Base-by-base conservation (phyloP, 2,888 invertebrate genomes). In the Apamea sordens region DNA sequence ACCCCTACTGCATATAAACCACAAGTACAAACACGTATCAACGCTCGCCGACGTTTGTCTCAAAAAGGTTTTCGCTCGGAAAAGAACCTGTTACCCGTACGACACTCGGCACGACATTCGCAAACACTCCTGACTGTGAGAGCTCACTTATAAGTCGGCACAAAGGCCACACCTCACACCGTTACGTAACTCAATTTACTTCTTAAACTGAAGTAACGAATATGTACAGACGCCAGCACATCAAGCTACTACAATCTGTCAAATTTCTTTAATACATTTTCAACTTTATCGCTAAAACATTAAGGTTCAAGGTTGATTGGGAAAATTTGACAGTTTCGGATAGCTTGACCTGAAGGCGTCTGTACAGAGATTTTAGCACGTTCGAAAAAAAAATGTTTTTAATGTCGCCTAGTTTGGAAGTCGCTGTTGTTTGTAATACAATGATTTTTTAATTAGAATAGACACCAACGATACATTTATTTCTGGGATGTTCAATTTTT, bases 121-220 rank as follows among this genome's bases (percentile, higher is more conserved):
- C 91, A 92, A 93, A 93, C 93, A 93, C 93, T 93, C 76, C 72
- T 80, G 84, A 83, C 88, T 79, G 86, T 87, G 89, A 92, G 92
- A 89, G 92, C 90, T 90, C 91, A 90, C 93, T 93, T 88, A 89
- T 89, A 81, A 89, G 86, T 82, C 85, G 80, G 83, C 90, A 89
- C 90, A 91, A 92, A 90, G 90, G 83, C 88, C 71, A 68, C 73
- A 5, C 73, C 0, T 91, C 76, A 92, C 92, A 93, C 92, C 88
- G 88, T 69, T 36, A 10, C 2, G 86, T 77, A 64, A 64, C 24
- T 41, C 11, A 24, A 41, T 64, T 41, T 41, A n/a, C 11, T 59
- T 59, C 13, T n/a, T 53, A 53, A 21, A 7, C 53, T 53, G 21
- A n/a, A 56, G 0, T 56, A n/a, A 56, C 56, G 56, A 56, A 56